A percentile compares a stretch with the other conserved stretches of the same genome.
Conservation (phyloP, 2,888 invertebrate genomes). For the Melanophora roralis region DNA sequence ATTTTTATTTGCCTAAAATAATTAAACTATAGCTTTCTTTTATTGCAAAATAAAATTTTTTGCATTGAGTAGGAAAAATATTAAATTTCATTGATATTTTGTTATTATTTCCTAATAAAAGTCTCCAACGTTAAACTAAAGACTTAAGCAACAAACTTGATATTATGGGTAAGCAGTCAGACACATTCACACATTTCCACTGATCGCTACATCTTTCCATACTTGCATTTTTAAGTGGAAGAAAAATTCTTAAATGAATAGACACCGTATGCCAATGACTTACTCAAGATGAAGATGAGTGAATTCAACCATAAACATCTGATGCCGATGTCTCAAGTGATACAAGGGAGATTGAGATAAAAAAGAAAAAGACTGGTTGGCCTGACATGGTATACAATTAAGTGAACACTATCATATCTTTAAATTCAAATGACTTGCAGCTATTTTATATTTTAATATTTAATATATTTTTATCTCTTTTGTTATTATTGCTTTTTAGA, state of each 20-base stretch:
- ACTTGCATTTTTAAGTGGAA: slow-evolving; percentile 15
- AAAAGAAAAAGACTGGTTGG: slow-evolving; percentile 23
- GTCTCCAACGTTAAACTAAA: too few species aligned
- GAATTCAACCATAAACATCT: slow-evolving; percentile 24
- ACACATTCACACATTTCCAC: background rate
- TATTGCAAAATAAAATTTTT: too few species aligned
- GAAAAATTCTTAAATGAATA: slow-evolving; percentile 8
- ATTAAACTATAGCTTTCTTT: too few species aligned
- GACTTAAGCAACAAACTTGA: slow-evolving; percentile 54
- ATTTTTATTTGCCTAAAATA: too few species aligned
- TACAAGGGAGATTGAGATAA: background rate
- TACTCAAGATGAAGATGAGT: slow-evolving; percentile 34
- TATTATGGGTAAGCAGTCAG: slow-evolving; percentile 14
- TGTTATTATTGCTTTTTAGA: background rate
- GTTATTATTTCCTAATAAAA: too few species aligned
- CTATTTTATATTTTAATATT: slow-evolving; percentile 51
- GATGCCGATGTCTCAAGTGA: slow-evolving; percentile 6
- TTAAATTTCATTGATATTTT: too few species aligned
- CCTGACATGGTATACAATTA: slow-evolving; percentile 51
- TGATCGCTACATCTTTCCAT: background rate
- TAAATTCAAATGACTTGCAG: slow-evolving; percentile 61
- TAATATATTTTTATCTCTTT: background rate
- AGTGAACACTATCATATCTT: slow-evolving; percentile 59
- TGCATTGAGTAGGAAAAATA: too few species aligned
- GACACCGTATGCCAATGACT: slow-evolving; percentile 51